Base-by-base conservation (phyloP, 2,888 invertebrate genomes). In the Ashinkailepas kermadecensis region DNA sequence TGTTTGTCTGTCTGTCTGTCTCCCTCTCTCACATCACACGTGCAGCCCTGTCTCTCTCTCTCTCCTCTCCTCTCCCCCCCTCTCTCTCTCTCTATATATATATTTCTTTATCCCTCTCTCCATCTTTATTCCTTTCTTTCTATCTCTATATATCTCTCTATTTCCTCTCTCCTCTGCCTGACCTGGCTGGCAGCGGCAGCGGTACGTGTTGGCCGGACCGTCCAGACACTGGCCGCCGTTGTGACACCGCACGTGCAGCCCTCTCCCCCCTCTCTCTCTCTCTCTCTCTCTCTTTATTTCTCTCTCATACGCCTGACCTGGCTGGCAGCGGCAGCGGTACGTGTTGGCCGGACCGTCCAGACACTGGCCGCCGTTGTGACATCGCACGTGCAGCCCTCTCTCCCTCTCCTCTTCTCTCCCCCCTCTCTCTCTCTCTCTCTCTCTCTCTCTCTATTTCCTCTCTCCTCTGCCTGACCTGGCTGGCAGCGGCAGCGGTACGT, bases 171-270 rank as follows among this genome's bases (percentile, higher is more conserved):
- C 2, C 23, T 10, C 10, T 9, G 13, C 9, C 74, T 18, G 8
- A 91, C 94, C 94, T 86, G 92, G 90, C 57, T 90, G 88, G 87
- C 95, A 96, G 85, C 90, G 90, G 87, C 96, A 96, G 81, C 91
- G 91, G 87, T 94, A 96, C 82, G 92, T 92, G 82, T 92, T 91
- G 9, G 95, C 95, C 0, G 92, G 92, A 2, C 95, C 95, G 87
- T 96, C 96, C 78, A 93, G 89, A 86, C 95, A 96, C 85, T 92
- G 90, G 9, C 95, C 95, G 57, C 93, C 94, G 86, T 96, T 94
- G 84, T 91, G 90, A 87, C 96, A 96, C 82, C 93, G 89, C 0
- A 91, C 90, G 86, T 92, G 92, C 82, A 90, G 91, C 39, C 39
- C 39, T 4, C 39, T 4, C 4, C 39, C 39, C 39, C 39, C 39